phyloP scores from a whole-genome alignment of 2,113 vertebrate species.

The Hippocampus zosterae region DNA sequence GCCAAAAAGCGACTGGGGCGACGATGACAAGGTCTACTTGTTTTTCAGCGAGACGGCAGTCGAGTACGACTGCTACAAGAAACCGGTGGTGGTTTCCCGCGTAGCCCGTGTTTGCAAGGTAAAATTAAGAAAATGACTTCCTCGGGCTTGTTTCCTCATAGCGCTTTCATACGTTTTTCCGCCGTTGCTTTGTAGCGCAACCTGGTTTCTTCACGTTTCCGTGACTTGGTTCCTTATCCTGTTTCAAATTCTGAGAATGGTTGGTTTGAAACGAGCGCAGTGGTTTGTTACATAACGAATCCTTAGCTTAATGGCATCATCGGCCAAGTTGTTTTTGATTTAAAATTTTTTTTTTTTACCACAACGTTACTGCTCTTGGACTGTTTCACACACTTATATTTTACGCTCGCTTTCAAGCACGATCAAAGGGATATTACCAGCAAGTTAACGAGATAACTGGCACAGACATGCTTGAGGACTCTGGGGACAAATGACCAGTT shows the following conservation, averaged over 20 bases:
- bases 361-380: too few species aligned
- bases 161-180: slow-evolving; percentile 15
- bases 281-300: neutral
- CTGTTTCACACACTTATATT: too few species aligned
- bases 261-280: neutral
- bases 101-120: slow-evolving; percentile 82
- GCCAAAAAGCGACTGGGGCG: slow-evolving; percentile 59
- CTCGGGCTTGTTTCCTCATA: neutral
- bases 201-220: slow-evolving; percentile 6
- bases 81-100: slow-evolving; percentile 71
- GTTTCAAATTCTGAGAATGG: neutral
- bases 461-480: too few species aligned
- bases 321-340: too few species aligned
- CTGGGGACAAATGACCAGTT: too few species aligned
- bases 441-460: too few species aligned
- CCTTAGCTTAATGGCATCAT: too few species aligned
- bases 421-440: too few species aligned
- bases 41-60: slow-evolving; percentile 81
- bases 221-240: neutral
- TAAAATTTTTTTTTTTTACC: too few species aligned
- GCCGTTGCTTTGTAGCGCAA: slow-evolving; percentile 12
- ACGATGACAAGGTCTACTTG: slow-evolving; percentile 79
- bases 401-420: too few species aligned
- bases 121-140: neutral
- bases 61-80: slow-evolving; percentile 78